Base-by-base conservation (phyloP, 1,140 invertebrate genomes). In the Onthophagus taurus region DNA sequence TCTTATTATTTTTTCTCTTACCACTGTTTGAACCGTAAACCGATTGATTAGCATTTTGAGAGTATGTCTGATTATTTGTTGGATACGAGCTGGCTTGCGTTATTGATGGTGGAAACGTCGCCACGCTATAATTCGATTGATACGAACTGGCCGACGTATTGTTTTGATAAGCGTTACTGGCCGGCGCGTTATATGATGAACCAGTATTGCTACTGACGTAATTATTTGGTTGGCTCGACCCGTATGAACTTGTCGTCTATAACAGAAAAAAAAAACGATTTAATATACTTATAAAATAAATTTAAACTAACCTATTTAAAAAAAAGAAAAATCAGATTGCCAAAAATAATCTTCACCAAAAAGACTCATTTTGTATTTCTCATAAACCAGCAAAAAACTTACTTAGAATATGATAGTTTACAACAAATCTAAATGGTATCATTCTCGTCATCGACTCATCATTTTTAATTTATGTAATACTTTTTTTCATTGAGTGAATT, bases 1-100 rank as follows among this genome's bases (percentile, higher is more conserved):
- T 2, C n/a, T n/a, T n/a, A n/a, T n/a, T n/a, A n/a, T n/a, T n/a
- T 38, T 5, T 3, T 2, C n/a, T 41, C 48, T 51, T 42, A 58
- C 59, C 59, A 38, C 57, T 46, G 51, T 52, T 61, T 49, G 56
- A 51, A 50, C 60, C 62, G 47, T 64, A 64, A 12, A 61, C 58
- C 14, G 60, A 60, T 42, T 63, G 60, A 53, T 55, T 59, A 49
- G 56, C 44, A 46, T 56, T 61, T 42, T 60, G 59, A 21, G 51
- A 50, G 46, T 57, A 55, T 14, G 55, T 44, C 36, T 60, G 60
- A 43, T 55, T 59, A 30, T 43, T 52, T 17, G 50, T 33, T 11
- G 52, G 48, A 44, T 55, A 59, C 16, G 53, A 48, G 33, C 53
- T 58, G 1, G 50, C 51, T 44, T 64, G 62, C 20, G 49, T 58